These are phyloP conservation scores for Argentina silus DNA, from an alignment of 2,797 vertebrate genomes.

Conservation along the genomic window DNA sequence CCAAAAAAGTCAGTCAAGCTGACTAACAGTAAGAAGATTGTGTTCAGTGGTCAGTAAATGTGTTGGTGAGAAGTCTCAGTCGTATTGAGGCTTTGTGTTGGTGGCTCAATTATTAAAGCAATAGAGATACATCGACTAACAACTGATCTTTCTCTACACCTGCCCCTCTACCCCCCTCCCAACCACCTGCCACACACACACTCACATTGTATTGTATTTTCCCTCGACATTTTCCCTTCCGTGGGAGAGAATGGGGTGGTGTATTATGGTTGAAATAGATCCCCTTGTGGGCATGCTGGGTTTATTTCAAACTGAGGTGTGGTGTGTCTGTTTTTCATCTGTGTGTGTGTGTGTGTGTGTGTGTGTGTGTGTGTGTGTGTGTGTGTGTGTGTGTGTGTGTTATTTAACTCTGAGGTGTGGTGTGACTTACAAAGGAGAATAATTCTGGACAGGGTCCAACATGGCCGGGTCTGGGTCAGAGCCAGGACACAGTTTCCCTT, in stretches of 20 bases:
- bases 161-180: slow-evolving; percentile 13
- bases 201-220: slow-evolving; percentile 50
- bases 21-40: neutral
- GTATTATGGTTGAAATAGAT: slow-evolving; percentile 50
- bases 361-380: slow-evolving; percentile 14
- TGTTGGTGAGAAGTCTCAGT: no score
- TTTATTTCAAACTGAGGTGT: slow-evolving; percentile 48
- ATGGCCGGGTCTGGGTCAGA: neutral
- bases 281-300: slow-evolving; percentile 27
- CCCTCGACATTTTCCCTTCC: slow-evolving; percentile 44
- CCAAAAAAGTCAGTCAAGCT: neutral
- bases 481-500: neutral
- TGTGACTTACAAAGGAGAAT: slow-evolving; percentile 16
- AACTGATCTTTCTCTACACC: neutral
- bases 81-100: no score
- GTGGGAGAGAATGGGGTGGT: slow-evolving; percentile 41
- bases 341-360: slow-evolving; percentile 29
- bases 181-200: slow-evolving; percentile 46
- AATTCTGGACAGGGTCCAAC: neutral
- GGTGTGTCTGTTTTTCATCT: slow-evolving; percentile 8
- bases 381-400: slow-evolving; percentile 27
- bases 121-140: no score
- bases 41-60: no score
- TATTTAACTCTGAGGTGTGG: slow-evolving; percentile 29
- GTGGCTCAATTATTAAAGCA: no score